Percentiles rank a stretch among this genome's conserved stretches.
phyloP scores from a whole-genome alignment of 2,113 vertebrate genomes.

The Gallinago undulata region DNA sequence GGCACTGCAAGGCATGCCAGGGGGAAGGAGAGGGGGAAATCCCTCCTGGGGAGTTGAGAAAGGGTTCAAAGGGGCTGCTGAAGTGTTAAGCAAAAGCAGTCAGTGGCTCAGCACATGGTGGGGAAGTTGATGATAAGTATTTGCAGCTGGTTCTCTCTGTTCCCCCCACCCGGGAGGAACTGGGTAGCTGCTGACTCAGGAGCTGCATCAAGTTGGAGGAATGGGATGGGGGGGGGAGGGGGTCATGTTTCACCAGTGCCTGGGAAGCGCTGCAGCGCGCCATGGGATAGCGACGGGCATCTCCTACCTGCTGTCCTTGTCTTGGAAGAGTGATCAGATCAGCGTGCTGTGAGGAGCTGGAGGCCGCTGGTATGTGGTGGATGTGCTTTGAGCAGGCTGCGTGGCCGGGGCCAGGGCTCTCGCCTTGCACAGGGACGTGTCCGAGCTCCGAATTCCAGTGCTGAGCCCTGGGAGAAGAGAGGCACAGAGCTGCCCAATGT shows the following conservation, averaged over 20 bases:
- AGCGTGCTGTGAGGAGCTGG: background rate
- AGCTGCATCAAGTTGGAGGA: background rate
- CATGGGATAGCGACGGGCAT: background rate
- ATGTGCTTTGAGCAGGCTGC: background rate
- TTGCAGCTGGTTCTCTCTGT: constrained; percentile 16
- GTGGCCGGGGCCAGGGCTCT: background rate
- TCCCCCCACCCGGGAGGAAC: background rate
- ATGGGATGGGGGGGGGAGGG: background rate
- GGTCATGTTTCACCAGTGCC: background rate
- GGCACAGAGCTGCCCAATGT: background rate
- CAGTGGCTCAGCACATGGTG: background rate
- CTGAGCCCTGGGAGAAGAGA: background rate
- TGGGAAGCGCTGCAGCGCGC: background rate
- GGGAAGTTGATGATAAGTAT: constrained; percentile 9
- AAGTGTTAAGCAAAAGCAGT: constrained; percentile 9
- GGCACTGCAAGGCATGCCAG: background rate
- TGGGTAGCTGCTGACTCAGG: constrained; percentile 17
- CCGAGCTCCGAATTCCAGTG: background rate
- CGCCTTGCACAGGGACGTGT: background rate
- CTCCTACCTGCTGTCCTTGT: background rate
- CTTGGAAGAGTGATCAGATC: background rate
- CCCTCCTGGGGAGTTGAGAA: background rate
- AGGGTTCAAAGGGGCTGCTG: background rate
- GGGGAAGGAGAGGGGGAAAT: background rate
- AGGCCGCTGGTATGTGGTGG: background rate